Percentiles rank a stretch among this genome's conserved stretches.
Evolutionary conservation across 2,113 vertebrate genomes (phyloP).

Genomic region (Ia io): DNA sequence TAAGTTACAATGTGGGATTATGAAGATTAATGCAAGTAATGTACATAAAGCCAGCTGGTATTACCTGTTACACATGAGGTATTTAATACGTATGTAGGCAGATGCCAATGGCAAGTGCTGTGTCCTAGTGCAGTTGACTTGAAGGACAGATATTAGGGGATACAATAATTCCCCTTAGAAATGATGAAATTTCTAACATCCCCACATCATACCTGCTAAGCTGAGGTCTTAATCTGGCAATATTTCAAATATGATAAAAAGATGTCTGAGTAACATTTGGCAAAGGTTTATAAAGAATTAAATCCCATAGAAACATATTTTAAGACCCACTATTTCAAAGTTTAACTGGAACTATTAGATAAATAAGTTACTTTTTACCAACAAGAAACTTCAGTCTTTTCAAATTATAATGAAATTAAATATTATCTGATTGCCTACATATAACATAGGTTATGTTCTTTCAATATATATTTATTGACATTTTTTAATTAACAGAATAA

Average conservation of each 20-base stretch:
- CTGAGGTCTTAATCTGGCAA: slow-evolving; percentile 17
- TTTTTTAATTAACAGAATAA: neutral
- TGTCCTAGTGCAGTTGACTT: neutral
- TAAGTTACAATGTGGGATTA: neutral
- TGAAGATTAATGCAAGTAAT: neutral
- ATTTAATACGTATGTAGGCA: neutral
- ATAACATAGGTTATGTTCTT: neutral
- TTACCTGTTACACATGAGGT: neutral
- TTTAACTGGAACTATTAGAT: slow-evolving; percentile 43
- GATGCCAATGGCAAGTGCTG: neutral
- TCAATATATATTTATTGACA: neutral
- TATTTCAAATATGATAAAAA: slow-evolving; percentile 48
- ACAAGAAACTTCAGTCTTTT: slow-evolving; percentile 23
- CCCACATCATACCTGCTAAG: neutral
- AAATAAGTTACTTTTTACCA: slow-evolving; percentile 50
- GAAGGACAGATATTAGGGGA: neutral
- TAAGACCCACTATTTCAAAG: slow-evolving; percentile 43
- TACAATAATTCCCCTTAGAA: neutral
- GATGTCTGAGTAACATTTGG: slow-evolving; percentile 47
- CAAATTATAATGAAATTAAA: slow-evolving; percentile 42
- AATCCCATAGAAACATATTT: slow-evolving; percentile 37
- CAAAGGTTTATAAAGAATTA: slow-evolving; percentile 43
- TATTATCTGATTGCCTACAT: neutral
- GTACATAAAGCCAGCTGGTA: neutral
- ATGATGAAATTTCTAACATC: slow-evolving; percentile 8